These are phyloP conservation scores for Panurus biarmicus DNA, from an alignment of 2,113 vertebrate species.

Conservation along the genomic window DNA sequence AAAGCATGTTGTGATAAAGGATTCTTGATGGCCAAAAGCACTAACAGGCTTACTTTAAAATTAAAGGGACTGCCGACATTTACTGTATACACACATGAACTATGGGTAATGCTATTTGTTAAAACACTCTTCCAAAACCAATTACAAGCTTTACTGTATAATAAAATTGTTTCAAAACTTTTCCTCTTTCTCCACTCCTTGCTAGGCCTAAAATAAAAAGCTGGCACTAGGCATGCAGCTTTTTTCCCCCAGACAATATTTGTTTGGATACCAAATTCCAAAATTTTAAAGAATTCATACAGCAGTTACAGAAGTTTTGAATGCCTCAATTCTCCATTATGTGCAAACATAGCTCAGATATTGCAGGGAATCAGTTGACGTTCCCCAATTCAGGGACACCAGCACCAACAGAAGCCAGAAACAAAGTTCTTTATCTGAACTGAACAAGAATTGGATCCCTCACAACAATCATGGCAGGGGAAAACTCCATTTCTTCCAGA, in stretches of 20 bases:
- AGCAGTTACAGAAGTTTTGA: neutral
- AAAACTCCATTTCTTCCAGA: neutral
- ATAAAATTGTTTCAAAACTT: neutral
- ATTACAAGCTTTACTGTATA: neutral
- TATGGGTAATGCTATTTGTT: neutral
- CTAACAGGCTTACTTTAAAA: neutral
- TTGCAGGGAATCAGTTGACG: neutral
- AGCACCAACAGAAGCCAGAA: neutral
- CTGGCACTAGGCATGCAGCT: neutral
- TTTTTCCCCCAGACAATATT: neutral
- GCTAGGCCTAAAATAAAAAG: slow-evolving; percentile 4
- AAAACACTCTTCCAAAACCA: neutral
- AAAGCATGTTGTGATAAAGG: neutral
- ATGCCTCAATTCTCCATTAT: neutral
- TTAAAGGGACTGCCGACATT: neutral
- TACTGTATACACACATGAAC: neutral
- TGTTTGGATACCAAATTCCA: neutral
- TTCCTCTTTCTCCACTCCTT: neutral
- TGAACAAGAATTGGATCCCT: neutral
- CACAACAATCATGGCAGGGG: neutral
- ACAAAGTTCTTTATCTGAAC: neutral
- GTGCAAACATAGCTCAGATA: neutral
- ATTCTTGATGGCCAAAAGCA: neutral
- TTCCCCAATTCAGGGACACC: neutral
- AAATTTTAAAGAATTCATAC: neutral